Evolutionary conservation across 2,113 vertebrate species (phyloP).

Genomic region (Channa argus): DNA sequence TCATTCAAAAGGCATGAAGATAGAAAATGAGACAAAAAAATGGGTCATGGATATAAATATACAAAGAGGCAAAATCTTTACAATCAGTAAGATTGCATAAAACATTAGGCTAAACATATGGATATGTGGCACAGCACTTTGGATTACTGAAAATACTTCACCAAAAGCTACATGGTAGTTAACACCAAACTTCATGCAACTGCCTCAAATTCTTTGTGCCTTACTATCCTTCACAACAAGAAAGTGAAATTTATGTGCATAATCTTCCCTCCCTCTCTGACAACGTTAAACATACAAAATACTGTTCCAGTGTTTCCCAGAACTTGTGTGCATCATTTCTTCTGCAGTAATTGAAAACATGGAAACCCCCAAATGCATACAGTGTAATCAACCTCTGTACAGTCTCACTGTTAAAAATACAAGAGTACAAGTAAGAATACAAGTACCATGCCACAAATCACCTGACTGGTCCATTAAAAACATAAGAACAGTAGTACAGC

Average conservation of each 20-base stretch:
- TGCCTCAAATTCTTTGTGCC: conserved; percentile 45
- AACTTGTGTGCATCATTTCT: conserved; percentile 24
- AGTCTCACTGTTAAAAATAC: conserved; percentile 54
- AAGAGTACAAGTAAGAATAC: conserved; percentile 1
- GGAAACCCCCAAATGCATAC: conserved; percentile 45
- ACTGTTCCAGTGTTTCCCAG: conserved; percentile 25
- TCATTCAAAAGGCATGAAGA: conserved; percentile 75
- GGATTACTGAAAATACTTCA: conserved; percentile 51
- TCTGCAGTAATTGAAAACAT: conserved; percentile 36
- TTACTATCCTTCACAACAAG: conserved; percentile 32
- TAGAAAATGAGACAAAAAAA: conserved; percentile 76
- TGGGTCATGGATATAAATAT: conserved; percentile 73
- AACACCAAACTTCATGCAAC: conserved; percentile 60
- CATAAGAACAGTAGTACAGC: conserved; percentile 65
- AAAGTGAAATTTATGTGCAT: conserved; percentile 38
- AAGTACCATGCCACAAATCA: conserved; percentile 58
- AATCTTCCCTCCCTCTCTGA: conserved; percentile 39
- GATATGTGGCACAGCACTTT: conserved; percentile 61
- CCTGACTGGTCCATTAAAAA: conserved; percentile 54
- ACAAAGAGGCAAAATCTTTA: conserved; percentile 76
- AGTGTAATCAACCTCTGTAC: conserved; percentile 34
- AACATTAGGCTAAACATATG: conserved; percentile 49
- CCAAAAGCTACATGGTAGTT: conserved; percentile 55
- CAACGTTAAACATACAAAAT: conserved; percentile 57
- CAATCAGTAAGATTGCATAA: conserved; percentile 67